Conservation (phyloP, 1,140 invertebrate genomes). For the Lasioglossum albipes region DNA sequence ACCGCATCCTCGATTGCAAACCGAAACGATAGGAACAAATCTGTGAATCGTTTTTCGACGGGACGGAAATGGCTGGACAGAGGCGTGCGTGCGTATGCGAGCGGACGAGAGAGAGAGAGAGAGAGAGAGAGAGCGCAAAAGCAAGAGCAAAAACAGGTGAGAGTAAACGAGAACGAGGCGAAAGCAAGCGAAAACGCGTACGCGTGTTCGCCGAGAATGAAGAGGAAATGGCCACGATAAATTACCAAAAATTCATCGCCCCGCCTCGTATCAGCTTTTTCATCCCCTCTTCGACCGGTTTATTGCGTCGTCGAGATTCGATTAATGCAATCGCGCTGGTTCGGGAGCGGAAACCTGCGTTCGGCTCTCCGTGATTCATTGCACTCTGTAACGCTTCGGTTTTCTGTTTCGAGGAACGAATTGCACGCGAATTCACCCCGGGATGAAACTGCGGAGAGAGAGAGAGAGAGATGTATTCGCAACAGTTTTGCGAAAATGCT, state of each 20-base stretch:
- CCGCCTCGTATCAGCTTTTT: too few species aligned
- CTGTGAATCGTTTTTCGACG: neutral
- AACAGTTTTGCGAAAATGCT: too few species aligned
- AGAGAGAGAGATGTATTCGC: too few species aligned
- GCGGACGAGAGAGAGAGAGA: too few species aligned
- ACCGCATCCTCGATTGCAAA: constrained; percentile 3
- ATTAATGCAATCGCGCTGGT: neutral
- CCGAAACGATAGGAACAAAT: neutral
- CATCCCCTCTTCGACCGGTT: neutral
- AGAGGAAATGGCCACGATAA: neutral
- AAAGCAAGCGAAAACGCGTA: too few species aligned
- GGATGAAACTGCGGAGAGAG: neutral
- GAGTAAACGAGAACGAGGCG: too few species aligned
- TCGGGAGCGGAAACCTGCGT: too few species aligned
- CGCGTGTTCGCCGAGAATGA: too few species aligned
- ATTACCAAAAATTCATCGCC: neutral
- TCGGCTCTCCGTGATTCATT: neutral
- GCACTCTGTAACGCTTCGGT: neutral
- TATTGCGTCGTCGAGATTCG: neutral
- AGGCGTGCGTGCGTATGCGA: too few species aligned
- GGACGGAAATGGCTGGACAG: neutral
- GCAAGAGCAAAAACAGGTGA: too few species aligned
- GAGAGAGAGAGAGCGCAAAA: too few species aligned
- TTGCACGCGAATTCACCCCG: too few species aligned
- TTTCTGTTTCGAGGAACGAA: neutral